Conservation (phyloP, 2,888 invertebrate species). For the Cataglyphis cursor region DNA sequence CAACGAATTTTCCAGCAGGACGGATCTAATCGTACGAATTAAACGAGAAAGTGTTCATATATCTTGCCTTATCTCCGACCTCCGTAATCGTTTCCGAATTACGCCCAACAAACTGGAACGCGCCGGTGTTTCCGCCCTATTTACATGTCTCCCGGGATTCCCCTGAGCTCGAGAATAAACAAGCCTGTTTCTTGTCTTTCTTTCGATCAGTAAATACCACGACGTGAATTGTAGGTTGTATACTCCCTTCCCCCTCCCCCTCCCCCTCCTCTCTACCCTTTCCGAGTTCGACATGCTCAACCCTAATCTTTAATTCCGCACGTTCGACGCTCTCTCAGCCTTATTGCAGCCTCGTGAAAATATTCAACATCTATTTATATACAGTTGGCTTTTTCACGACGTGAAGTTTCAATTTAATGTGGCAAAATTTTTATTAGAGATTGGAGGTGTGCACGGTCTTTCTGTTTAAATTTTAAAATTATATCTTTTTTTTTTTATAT, state of each 20-base stretch:
- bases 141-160: slow-evolving; percentile 68
- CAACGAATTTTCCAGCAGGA: slow-evolving; percentile 40
- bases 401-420: not conserved
- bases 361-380: slow-evolving; percentile 32
- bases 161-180: slow-evolving; percentile 62
- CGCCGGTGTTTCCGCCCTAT: slow-evolving; percentile 63
- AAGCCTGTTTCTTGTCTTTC: slow-evolving; percentile 65
- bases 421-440: not conserved
- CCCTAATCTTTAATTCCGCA: slow-evolving; percentile 68
- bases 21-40: slow-evolving; percentile 55
- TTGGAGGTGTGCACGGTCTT: not conserved
- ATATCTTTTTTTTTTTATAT: not conserved
- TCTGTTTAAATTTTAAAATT: not conserved
- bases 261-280: not conserved
- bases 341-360: not conserved
- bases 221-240: slow-evolving; percentile 57
- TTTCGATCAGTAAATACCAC: slow-evolving; percentile 67
- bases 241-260: not conserved
- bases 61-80: slow-evolving; percentile 51
- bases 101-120: slow-evolving; percentile 52
- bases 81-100: slow-evolving; percentile 71
- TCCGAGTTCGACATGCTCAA: slow-evolving; percentile 30
- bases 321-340: slow-evolving; percentile 18
- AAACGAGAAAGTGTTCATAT: slow-evolving; percentile 51
- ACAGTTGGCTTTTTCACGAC: not conserved